A percentile compares a stretch with the other conserved stretches of the same genome.
Conservation (phyloP, 1,140 invertebrate genomes). For the Capitella teleta region DNA sequence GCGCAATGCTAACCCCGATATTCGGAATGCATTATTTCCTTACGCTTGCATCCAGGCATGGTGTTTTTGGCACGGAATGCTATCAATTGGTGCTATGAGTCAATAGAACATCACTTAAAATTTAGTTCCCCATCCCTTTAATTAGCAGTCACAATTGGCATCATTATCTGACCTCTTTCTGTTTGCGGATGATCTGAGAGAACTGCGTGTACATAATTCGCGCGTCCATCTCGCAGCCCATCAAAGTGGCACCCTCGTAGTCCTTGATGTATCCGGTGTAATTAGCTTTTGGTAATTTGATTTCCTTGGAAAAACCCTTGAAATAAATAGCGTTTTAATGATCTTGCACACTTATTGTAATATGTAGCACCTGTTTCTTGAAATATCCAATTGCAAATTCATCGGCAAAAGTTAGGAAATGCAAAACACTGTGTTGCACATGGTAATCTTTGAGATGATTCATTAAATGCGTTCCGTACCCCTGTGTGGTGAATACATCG, state of each 20-base stretch:
- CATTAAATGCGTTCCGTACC: slow-evolving; percentile 98
- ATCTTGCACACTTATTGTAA: not conserved
- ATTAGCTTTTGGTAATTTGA: slow-evolving; percentile 62
- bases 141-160: too few relatives aligned
- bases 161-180: slow-evolving; percentile 59
- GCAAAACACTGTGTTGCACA: slow-evolving; percentile 76
- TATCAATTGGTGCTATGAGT: too few relatives aligned
- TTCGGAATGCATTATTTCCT: too few relatives aligned
- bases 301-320: slow-evolving; percentile 88
- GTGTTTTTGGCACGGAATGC: too few relatives aligned
- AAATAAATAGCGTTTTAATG: not conserved
- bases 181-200: slow-evolving; percentile 73
- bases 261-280: slow-evolving; percentile 94
- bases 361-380: slow-evolving; percentile 65
- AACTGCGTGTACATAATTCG: slow-evolving; percentile 89
- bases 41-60: too few relatives aligned
- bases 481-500: slow-evolving; percentile 45
- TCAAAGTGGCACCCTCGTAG: slow-evolving; percentile 94
- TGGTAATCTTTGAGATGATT: slow-evolving; percentile 99
- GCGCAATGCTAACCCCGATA: too few relatives aligned
- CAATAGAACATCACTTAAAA: too few relatives aligned
- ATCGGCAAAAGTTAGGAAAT: slow-evolving; percentile 95
- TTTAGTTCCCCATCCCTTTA: too few relatives aligned
- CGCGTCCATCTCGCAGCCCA: slow-evolving; percentile 91
- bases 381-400: slow-evolving; percentile 97